Evolutionary conservation across 2,797 vertebrate species (phyloP).

Genomic region (Siniperca scherzeri): DNA sequence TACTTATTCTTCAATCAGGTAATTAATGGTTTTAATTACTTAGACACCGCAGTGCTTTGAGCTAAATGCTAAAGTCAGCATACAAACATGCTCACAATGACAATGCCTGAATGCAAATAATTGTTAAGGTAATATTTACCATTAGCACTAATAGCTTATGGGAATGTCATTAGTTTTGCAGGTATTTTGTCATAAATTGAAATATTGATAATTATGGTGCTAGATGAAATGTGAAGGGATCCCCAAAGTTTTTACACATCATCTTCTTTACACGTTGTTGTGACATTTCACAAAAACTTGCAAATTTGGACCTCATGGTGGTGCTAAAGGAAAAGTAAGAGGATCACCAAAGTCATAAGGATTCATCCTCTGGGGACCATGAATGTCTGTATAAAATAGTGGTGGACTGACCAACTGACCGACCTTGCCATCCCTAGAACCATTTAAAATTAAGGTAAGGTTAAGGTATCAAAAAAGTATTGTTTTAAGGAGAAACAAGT

Average conservation of each 20-base stretch:
- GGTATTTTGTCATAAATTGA: background rate
- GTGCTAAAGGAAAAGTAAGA: background rate
- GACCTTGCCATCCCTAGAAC: background rate
- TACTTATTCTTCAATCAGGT: background rate
- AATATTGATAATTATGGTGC: background rate
- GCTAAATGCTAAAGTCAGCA: background rate
- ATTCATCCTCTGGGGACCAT: background rate
- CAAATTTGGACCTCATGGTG: background rate
- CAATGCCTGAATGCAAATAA: background rate
- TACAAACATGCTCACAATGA: background rate
- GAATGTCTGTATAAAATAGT: background rate
- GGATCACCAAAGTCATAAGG: background rate
- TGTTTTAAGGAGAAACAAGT: too few species aligned
- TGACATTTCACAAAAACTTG: background rate
- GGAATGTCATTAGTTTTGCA: background rate
- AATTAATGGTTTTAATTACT: background rate
- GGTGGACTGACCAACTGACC: background rate
- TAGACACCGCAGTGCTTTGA: background rate
- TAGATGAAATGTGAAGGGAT: background rate
- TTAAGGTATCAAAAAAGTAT: too few species aligned
- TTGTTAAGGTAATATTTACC: background rate
- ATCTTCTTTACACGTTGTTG: background rate
- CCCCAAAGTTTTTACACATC: background rate
- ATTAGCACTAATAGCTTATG: background rate
- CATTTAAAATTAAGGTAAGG: background rate